These are phyloP conservation scores for Pocillopora meandrina DNA, from an alignment of 92 coral and sea anemone species.

Conservation along the genomic window DNA sequence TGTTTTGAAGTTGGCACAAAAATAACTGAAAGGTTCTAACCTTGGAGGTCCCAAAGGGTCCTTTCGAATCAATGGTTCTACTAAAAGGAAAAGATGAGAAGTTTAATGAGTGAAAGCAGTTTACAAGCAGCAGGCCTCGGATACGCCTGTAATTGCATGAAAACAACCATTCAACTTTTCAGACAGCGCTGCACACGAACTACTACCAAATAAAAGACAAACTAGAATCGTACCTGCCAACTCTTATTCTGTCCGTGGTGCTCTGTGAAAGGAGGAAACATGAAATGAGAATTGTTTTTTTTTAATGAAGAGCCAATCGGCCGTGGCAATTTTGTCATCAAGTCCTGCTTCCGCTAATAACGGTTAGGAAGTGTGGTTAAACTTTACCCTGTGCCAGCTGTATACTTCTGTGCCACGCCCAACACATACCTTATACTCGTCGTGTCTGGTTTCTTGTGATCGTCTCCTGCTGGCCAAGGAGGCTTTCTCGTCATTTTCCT, in stretches of 20 bases:
- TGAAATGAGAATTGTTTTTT: too few species aligned
- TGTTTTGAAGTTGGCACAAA: background rate
- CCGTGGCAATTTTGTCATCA: too few species aligned
- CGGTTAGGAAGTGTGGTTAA: too few species aligned
- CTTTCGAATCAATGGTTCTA: constrained; percentile 35
- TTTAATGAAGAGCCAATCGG: too few species aligned
- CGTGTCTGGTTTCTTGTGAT: constrained; percentile 44
- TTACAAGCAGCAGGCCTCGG: background rate
- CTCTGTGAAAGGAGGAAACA: constrained; percentile 26
- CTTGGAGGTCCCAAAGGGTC: constrained; percentile 42
- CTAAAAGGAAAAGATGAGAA: background rate
- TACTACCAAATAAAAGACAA: background rate
- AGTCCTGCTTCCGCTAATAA: too few species aligned
- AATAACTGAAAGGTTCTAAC: constrained; percentile 11
- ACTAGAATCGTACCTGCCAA: constrained; percentile 38
- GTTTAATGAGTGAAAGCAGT: background rate
- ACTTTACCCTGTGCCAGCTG: too few species aligned
- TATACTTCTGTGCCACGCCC: too few species aligned
- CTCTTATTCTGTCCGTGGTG: constrained; percentile 49
- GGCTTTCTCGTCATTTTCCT: constrained; percentile 76
- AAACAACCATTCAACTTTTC: too few species aligned
- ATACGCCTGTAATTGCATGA: too few species aligned
- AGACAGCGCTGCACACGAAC: background rate
- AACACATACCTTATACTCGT: constrained; percentile 35
- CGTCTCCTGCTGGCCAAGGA: constrained; percentile 44